Base-by-base conservation (phyloP, 2,113 vertebrate species). In the Heterotis niloticus region DNA sequence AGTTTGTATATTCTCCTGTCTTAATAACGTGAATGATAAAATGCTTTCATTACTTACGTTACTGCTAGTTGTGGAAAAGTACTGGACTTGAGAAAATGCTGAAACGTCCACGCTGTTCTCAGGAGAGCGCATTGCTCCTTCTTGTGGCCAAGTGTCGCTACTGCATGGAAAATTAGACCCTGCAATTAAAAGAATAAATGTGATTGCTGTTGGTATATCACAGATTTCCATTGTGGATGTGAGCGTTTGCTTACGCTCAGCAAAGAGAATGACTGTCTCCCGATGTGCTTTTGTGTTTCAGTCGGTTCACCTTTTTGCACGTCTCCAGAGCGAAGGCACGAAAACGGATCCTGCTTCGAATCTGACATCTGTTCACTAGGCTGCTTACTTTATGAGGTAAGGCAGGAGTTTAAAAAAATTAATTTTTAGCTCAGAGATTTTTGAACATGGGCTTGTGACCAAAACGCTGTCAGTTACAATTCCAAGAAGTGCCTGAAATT, bases 281-380 rank as follows among this genome's bases (percentile, higher is more conserved):
- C 60, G 54, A 68, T 64, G 68, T 60, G n/a, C 71, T 71, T n/a
- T 68, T 81, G 17, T 84, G 64, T 85, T 90, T 65, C 87, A 95
- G 94, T 95, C 86, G 94, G 94, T 78, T 94, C 94, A 52, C 94
- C 94, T 80, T 95, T 95, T 78, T 95, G 94, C 81, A 95, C 95
- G 94, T 95, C 94, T 89, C 94, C 94, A 68, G 94, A 95, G 92
- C 91, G 94, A 83, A 94, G 95, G 87, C 94, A 95, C 26, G 94
- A 95, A 86, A 95, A 94, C 72, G 94, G 94, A 80, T 95, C 95
- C 89, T 95, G 94, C 91, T 95, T 95, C 90, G 94, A 95, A 84
- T 95, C 94, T 83, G 94, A 95, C 89, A 95, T 95, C 88, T 95
- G 94, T 94, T 95, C 88, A 80, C 90, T 91, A 71, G 84, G 91